Evolutionary conservation across 2,113 vertebrate genomes (phyloP), one percentile per base, ranked within the genome.

Genomic region (Rhipidura dahli): DNA sequence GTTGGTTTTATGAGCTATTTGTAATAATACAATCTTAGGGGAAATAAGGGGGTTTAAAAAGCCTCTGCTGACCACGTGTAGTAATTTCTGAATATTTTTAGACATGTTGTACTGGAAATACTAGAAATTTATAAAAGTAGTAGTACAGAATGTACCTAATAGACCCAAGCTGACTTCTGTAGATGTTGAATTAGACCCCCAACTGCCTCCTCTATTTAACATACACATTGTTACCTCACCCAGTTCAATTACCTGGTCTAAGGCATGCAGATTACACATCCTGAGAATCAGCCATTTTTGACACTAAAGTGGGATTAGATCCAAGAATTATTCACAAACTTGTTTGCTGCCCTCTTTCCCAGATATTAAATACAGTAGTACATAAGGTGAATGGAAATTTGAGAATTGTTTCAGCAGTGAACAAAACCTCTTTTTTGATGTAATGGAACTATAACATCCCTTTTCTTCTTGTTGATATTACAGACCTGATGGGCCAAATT

Each of bases 1-100:
- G 68, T 77, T 56, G 28, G 53, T 72, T 95, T 95, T 95, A 94
- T 82, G 78, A 91, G 72, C 60, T 90, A 31, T 92, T 95, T 73
- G 31, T 81, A 91, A 76, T 92, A 95, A 79, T 76, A 65, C 42
- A 84, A 70, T 93, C 56, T 84, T 87, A 60, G 37, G 83, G 78
- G 63, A 93, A 89, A 83, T 87, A 49, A 0, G 9, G 61, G 18
- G 20, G 16, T 86, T 91, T 86, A 22, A 93, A 97, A 95, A 89
- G 51, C 54, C 89, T 93, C 89, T 97, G 73, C 19, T 93, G 79
- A 60, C 61, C 53, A 45, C 3, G 23, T 68, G 42, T 65, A 89
- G 68, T 92, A 88, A 89, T 79, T 94, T 91, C 54, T 82, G 51
- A 91, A 83, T 86, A 85, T 89, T 80, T 50, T 90, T 83, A 71